Base-by-base conservation (phyloP, 1,140 invertebrate genomes). In the Drosophila bipectinata region DNA sequence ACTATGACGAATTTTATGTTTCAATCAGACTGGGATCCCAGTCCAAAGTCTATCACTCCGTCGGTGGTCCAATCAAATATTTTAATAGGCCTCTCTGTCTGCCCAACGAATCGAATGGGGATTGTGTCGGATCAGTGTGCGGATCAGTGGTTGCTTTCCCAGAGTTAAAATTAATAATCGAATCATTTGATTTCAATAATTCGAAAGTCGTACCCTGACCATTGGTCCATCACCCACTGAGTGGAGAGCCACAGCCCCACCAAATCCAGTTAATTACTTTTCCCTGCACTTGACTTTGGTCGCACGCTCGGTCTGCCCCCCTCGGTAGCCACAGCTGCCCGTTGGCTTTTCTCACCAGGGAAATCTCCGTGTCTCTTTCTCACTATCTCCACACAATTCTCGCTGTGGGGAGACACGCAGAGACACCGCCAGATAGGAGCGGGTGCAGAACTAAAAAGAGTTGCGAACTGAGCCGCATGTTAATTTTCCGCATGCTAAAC, bases 401-500 rank as follows among this genome's bases (percentile, higher is more conserved):
- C 28, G 51, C 59, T 56, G 63, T 18, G 69, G 34, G 54, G 66
- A 72, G 72, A 83, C 71, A 82, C 49, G 63, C 72, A 68, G 32
- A 47, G 64, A 64, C 37, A 68, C 37, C 1, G 30, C 14, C 28
- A 54, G 24, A 63, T 64, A n/a, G 21, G 45, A 53, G 34, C 15
- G 21, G 21, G 60, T 51, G 51, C 44, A 58, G 56, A 58, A 58
- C 56, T 24, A 48, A 69, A 54, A 62, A 62, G 56, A 79, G 80
- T 79, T 52, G 63, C 37, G 34, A 62, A 62, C 62, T 72, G 81
- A 76, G 81, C 77, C 77, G 67, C 83, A 88, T 88, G 83, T 88
- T 88, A 88, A 88, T 88, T 88, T 88, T 88, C 83, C 83, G 83
- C 83, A 88, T 89, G 83, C 83, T 88, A 83, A 88, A 84, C 79